Conservation (phyloP, 2,888 invertebrate genomes). For the Hypercompe scribonia region DNA sequence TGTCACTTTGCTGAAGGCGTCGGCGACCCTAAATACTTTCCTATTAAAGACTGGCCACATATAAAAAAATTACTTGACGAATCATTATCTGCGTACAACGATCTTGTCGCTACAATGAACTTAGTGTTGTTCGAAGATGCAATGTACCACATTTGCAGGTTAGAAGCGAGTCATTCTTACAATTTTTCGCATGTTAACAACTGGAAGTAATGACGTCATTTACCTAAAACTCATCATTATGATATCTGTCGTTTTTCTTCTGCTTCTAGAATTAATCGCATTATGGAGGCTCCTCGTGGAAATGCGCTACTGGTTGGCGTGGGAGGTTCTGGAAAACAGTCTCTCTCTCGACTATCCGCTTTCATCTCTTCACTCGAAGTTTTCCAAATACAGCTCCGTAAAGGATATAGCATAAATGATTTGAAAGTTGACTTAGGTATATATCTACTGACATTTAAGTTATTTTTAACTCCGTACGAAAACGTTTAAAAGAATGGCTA, state of each 20-base stretch:
- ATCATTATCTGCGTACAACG: slow-evolving; percentile 94
- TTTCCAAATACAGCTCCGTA: slow-evolving; percentile 96
- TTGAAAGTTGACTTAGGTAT: slow-evolving; percentile 89
- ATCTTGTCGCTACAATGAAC: slow-evolving; percentile 96
- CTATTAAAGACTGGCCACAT: slow-evolving; percentile 90
- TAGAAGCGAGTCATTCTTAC: too few relatives aligned
- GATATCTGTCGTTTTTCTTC: too few relatives aligned
- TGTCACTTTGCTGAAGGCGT: slow-evolving; percentile 97
- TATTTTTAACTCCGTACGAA: neutral
- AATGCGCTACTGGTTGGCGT: slow-evolving; percentile 97
- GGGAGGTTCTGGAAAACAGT: slow-evolving; percentile 98
- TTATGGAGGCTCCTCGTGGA: slow-evolving; percentile 96
- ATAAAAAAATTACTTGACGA: slow-evolving; percentile 92
- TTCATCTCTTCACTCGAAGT: slow-evolving; percentile 97
- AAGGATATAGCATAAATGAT: slow-evolving; percentile 94
- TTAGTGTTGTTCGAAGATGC: slow-evolving; percentile 98
- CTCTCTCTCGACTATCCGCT: slow-evolving; percentile 94
- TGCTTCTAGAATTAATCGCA: slow-evolving; percentile 93
- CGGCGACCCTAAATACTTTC: slow-evolving; percentile 96
- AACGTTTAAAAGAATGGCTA: too few relatives aligned
- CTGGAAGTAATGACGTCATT: too few relatives aligned
- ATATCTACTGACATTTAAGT: neutral
- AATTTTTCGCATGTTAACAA: too few relatives aligned
- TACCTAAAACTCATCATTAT: too few relatives aligned
- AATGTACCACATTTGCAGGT: slow-evolving; percentile 96